Evolutionary conservation across 2,888 invertebrate species (phyloP).

Genomic region (Strigamia transsilvanica): DNA sequence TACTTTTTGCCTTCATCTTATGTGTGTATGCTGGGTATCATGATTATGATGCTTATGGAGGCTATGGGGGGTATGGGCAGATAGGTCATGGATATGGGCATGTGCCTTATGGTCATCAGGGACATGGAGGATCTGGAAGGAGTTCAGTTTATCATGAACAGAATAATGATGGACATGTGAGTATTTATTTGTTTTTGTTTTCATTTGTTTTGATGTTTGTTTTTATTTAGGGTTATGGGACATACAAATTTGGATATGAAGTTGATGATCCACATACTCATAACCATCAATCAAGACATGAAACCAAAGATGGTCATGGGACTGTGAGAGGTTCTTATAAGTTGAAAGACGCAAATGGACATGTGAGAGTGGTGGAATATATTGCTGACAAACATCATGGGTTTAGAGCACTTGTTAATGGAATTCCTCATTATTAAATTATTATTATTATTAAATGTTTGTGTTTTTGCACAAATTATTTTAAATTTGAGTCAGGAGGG

Average conservation of each 20-base stretch:
- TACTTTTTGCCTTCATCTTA: neutral
- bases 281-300: conserved; percentile 52
- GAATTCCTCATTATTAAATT: conserved; percentile 50
- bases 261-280: conserved; percentile 50
- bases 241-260: conserved; percentile 54
- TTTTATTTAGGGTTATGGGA: conserved; percentile 50
- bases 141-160: conserved; percentile 51
- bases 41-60: neutral
- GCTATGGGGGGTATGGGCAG: conserved; percentile 11
- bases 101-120: conserved; percentile 28
- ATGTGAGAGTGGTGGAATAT: conserved; percentile 52
- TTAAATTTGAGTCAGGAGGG: neutral
- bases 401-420: conserved; percentile 52
- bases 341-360: conserved; percentile 48
- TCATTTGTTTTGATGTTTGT: neutral
- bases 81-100: conserved; percentile 20
- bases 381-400: conserved; percentile 52
- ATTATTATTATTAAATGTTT: neutral
- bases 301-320: conserved; percentile 51
- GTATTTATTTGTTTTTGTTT: neutral
- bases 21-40: conserved; percentile 10
- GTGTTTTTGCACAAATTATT: neutral
- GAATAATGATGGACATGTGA: conserved; percentile 52
- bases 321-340: conserved; percentile 51
- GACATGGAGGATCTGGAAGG: neutral